phyloP scores from a whole-genome alignment of 2,888 invertebrate species.

The Alviniconcha strummeri region DNA sequence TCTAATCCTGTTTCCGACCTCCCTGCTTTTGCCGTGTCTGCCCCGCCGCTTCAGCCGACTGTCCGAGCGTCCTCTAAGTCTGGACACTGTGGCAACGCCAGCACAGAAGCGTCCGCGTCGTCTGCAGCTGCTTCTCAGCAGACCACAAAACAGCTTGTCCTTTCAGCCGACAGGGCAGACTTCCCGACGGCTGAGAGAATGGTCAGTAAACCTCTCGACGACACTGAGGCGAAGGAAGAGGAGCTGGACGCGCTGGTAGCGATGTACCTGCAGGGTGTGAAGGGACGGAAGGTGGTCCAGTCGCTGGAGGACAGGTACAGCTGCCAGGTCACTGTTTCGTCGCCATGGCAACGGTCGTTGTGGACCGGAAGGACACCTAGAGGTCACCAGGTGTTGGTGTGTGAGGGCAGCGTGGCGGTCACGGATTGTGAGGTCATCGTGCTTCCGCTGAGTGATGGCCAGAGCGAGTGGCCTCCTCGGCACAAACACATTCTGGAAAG shows the following conservation, averaged over 20 bases:
- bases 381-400: background rate
- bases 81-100: no score
- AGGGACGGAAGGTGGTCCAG: background rate
- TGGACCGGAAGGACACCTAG: background rate
- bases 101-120: background rate
- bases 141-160: no score
- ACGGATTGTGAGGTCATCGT: background rate
- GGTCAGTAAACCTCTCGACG: no score
- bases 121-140: background rate
- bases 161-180: no score
- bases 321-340: background rate
- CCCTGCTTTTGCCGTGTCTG: no score
- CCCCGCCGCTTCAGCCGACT: no score
- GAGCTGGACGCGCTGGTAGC: no score
- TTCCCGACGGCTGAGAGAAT: no score
- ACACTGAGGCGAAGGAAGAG: no score
- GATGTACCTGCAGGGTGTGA: background rate
- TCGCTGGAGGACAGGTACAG: background rate
- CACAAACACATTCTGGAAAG: background rate
- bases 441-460: background rate
- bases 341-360: background rate
- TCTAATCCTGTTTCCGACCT: no score
- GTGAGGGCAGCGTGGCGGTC: background rate
- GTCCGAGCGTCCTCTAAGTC: no score
- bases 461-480: background rate